Evolutionary conservation across 2,888 invertebrate species (phyloP), one percentile per base, ranked within the genome.

Genomic region (Rotaria socialis): DNA sequence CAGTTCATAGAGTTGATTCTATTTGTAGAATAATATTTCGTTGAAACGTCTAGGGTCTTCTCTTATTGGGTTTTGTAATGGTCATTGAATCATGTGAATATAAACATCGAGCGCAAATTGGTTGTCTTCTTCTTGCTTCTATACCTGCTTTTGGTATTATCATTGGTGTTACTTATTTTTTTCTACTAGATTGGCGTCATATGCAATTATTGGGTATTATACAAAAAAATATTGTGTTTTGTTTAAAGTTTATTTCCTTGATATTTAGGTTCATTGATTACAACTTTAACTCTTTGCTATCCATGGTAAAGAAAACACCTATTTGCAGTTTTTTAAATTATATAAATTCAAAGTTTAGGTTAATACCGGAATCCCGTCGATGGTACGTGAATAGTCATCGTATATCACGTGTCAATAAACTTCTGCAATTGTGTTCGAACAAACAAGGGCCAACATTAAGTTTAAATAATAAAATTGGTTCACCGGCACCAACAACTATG

Each of bases 21-120:
- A 3, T 22, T 43, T 2, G 24, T 14, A 80, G 22, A 43, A 24
- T 43, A 80, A 43, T 47, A 43, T 27, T 75, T 14, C n/a, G 24
- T 43, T 80, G 24, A 10, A 43, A 24, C 47, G 11, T 22, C 35
- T 47, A 80, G 80, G 80, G 80, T 24, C 47, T 80, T n/a, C 24
- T 80, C 8, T 11, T n/a, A n/a, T n/a, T 80, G n/a, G 80, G 0
- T 11, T 80, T 41, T 47, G 47, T 80, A 24, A 80, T 80, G 80
- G 80, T 80, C 8, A 80, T 80, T 43, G 80, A 80, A 80, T 80
- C 80, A n/a, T 80, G 80, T 80, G 80, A 80, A 80, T 80, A 80
- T 47, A 43, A 47, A 80, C 80, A 80, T 80, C 43, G 80, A 80
- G 80, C 80, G n/a, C 80, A 80, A 80, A 80, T 80, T 47, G 47